These are phyloP conservation scores for Catharus bicknelli DNA, from an alignment of 2,113 vertebrate species.

Conservation along the genomic window DNA sequence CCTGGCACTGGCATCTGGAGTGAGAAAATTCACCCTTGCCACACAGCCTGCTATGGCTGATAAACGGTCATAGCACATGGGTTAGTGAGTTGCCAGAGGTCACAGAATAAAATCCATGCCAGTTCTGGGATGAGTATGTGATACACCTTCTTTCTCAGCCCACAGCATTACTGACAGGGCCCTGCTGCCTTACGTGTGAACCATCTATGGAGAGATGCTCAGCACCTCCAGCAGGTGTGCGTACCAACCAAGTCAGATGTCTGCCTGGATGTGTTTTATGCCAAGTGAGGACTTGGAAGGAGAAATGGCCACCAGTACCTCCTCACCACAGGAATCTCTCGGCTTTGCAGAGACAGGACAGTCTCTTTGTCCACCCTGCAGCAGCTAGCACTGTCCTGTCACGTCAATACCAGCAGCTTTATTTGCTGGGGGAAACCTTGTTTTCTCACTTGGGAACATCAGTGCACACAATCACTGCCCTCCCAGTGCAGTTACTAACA, in stretches of 20 bases:
- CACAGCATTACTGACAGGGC: neutral
- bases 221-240: neutral
- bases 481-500: neutral
- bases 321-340: accelerated
- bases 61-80: neutral
- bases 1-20: neutral
- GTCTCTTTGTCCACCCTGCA: neutral
- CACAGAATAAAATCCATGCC: neutral
- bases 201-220: neutral
- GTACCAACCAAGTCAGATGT: neutral
- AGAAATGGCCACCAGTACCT: neutral
- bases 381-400: accelerated
- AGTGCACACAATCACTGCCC: accelerated
- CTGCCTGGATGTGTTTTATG: neutral
- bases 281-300: neutral
- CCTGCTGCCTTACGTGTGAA: too few species aligned
- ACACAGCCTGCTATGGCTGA: neutral
- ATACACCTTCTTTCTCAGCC: neutral
- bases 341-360: neutral
- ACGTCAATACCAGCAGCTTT: neutral
- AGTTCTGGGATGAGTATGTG: neutral
- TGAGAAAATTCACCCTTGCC: neutral
- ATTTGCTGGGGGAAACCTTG: neutral
- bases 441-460: neutral
- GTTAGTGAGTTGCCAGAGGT: neutral